Evolutionary conservation across 2,113 vertebrate genomes (phyloP).

Genomic region (Trichomycterus rosablanca): DNA sequence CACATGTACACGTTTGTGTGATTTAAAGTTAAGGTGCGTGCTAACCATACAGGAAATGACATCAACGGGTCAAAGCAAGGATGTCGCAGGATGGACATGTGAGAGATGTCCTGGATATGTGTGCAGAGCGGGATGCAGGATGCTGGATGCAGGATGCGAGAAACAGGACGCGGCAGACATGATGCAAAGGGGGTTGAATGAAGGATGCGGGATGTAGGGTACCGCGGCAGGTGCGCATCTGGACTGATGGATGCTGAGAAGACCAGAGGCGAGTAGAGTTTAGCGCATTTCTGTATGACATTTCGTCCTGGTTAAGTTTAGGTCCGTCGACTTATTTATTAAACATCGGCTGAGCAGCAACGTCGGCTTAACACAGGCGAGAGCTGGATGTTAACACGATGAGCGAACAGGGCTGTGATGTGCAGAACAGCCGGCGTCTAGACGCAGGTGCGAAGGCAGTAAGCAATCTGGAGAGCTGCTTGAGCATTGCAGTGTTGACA

Average conservation of each 20-base stretch:
- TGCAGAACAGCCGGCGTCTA: constrained; percentile 9
- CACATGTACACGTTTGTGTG: background rate
- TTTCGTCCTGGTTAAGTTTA: constrained; percentile 37
- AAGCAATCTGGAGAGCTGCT: constrained; percentile 18
- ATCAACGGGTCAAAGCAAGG: constrained; percentile 67
- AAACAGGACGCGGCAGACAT: too few relatives aligned
- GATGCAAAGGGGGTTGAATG: too few relatives aligned
- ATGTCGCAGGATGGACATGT: constrained; percentile 60
- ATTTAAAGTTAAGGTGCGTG: constrained; percentile 13
- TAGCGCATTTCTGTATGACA: constrained; percentile 52
- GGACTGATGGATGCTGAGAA: constrained; percentile 49
- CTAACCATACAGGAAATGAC: constrained; percentile 69
- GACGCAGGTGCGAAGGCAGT: constrained; percentile 39
- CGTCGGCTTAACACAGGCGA: too few relatives aligned
- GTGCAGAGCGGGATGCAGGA: constrained; percentile 36
- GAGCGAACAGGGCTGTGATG: background rate
- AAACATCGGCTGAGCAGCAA: constrained; percentile 52
- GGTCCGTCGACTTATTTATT: too few relatives aligned
- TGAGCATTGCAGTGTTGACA: constrained; percentile 17
- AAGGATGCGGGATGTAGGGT: constrained; percentile 38
- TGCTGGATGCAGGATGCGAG: constrained; percentile 10
- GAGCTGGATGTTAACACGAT: background rate
- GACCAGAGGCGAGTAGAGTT: constrained; percentile 51
- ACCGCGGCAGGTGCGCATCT: constrained; percentile 41
- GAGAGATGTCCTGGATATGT: constrained; percentile 55